These are phyloP conservation scores for Telmatochromis sp. DNA, from an alignment of 2,113 vertebrate species.

Conservation along the genomic window DNA sequence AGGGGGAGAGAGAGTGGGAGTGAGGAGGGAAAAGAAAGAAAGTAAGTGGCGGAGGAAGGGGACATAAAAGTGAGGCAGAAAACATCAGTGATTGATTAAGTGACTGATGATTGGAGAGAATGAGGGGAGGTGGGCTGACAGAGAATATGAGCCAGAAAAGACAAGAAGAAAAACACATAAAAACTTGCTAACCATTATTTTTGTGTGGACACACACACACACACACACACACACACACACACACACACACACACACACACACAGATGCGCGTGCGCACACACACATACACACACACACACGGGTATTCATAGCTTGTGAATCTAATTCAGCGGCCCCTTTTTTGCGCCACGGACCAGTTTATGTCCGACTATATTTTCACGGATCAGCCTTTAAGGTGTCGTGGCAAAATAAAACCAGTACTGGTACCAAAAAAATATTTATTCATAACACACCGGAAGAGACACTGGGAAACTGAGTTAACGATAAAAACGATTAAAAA, in stretches of 20 bases:
- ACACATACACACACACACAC: not conserved
- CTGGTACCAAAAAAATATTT: not conserved
- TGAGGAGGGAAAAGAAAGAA: not conserved
- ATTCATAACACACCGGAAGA: not conserved
- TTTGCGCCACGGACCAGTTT: not conserved
- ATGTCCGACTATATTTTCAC: not conserved
- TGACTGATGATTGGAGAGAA: not conserved
- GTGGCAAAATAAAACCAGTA: not conserved
- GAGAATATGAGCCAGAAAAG: not conserved
- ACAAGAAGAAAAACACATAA: slow-evolving; percentile 1
- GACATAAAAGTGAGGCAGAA: not conserved
- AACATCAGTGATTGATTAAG: slow-evolving; percentile 11
- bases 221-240: not conserved
- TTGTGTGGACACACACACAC: not conserved
- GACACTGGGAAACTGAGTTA: not conserved
- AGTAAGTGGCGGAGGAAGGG: not conserved
- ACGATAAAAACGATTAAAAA: not conserved
- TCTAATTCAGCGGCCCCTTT: not conserved
- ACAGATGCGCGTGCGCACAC: not conserved
- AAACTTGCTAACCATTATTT: slow-evolving; percentile 12
- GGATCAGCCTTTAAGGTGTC: not conserved
- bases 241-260: not conserved
- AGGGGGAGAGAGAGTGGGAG: not conserved
- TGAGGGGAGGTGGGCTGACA: not conserved
- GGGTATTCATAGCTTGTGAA: not conserved